A percentile compares a stretch with the other conserved stretches of the same genome.
Conservation (phyloP, 2,888 invertebrate species). For the Dicycla oo region DNA sequence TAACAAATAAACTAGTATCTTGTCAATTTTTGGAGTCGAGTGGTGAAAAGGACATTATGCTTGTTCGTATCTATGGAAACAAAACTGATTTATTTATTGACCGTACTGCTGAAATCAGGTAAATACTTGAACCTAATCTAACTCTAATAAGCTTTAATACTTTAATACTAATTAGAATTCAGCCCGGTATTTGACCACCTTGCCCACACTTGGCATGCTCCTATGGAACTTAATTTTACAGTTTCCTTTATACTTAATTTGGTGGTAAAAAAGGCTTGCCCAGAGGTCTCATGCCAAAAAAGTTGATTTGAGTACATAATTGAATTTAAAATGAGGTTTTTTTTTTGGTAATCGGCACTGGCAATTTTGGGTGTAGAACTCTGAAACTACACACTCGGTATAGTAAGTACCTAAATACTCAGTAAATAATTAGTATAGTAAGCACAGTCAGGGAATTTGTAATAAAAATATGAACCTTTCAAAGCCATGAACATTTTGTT, state of each 20-base stretch:
- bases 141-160: background rate
- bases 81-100: conserved; percentile 98
- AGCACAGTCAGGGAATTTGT: background rate
- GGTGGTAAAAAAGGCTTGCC: background rate
- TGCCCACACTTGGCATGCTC: background rate
- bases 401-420: background rate
- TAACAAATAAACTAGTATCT: conserved; percentile 97
- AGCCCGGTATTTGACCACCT: background rate
- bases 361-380: background rate
- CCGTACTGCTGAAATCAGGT: conserved; percentile 95
- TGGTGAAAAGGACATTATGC: conserved; percentile 91
- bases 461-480: background rate
- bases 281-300: background rate
- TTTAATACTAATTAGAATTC: background rate
- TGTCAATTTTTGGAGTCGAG: conserved; percentile 88
- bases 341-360: background rate
- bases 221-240: background rate
- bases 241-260: background rate
- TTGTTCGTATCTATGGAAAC: conserved; percentile 97
- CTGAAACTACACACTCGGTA: background rate
- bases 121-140: conserved; percentile 59
- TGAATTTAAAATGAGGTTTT: background rate
- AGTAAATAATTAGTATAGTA: background rate
- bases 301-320: too few species aligned
- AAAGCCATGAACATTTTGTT: background rate